phyloP scores from a whole-genome alignment of 2,797 vertebrate genomes.

The Sebastes iracundus region DNA sequence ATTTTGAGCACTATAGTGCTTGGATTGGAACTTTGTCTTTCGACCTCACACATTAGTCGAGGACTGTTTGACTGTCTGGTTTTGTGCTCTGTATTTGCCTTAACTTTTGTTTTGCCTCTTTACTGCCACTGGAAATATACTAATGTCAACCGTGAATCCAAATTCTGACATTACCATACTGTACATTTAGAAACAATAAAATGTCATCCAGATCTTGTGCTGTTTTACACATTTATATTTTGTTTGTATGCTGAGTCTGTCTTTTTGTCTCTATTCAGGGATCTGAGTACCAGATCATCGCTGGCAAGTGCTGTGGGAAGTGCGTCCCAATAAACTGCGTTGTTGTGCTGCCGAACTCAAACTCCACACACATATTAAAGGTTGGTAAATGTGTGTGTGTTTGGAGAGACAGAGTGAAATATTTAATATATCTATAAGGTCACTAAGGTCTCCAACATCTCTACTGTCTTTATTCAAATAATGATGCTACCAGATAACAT shows the following conservation, averaged over 20 bases:
- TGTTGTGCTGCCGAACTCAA: conserved; percentile 11
- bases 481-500: background rate
- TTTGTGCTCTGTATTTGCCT: background rate
- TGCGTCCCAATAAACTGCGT: conserved; percentile 83
- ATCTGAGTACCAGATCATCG: conserved; percentile 60
- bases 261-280: conserved; percentile 74
- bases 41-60: background rate
- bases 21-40: background rate
- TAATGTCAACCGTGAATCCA: background rate
- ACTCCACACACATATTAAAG: conserved; percentile 52
- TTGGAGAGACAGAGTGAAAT: background rate
- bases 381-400: conserved; percentile 44
- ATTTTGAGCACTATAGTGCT: background rate
- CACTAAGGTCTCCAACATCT: background rate
- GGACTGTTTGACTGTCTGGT: no score
- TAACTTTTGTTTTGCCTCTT: background rate
- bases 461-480: background rate
- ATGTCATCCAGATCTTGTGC: background rate
- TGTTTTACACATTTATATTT: background rate
- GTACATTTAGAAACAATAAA: background rate
- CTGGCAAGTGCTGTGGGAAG: conserved; percentile 82
- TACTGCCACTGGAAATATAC: background rate
- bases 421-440: background rate
- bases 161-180: background rate
- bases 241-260: background rate